Base-by-base conservation (phyloP, 2,888 invertebrate species). In the Malachius bipustulatus region DNA sequence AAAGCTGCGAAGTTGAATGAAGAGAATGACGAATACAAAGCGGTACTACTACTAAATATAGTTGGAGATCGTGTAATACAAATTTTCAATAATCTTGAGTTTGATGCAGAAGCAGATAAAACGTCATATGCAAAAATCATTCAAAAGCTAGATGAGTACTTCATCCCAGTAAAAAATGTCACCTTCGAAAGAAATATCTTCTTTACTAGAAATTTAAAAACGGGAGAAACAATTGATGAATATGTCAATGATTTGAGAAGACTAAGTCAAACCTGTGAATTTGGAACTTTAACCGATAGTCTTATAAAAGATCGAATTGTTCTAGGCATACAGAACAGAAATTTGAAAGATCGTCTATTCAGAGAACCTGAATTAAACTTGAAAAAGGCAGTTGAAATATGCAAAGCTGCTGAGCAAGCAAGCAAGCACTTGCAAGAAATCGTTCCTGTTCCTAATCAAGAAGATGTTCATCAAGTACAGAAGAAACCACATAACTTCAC, bases 281-380 rank as follows among this genome's bases (percentile, higher is more conserved):
- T 44, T 31, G 38, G 35, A 4, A 26, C 15, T 1, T 15, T 43
- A 3, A 32, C 35, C 10, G 44, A 47, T 19, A 40, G 41, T 27
- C 28, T 47, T 8, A 42, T 47, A n/a, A 38, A 37, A 37, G 46
- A 47, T 26, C 26, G 38, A 35, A 33, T 47, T 3, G 33, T 47
- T 4, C 26, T 41, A 9, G 42, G 44, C n/a, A 44, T 41, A 4
- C 16, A 12, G 16, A 35, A 44, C 12, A 31, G 8, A 6, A 26
- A 24, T 15, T 26, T 43, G 14, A 41, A 32, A 19, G 41, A 39
- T 26, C 19, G 34, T 26, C 28, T 44, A 4, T 19, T 41, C 10
- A 32, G 38, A n/a, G 34, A 32, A 12, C 14, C 16, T 12, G 34
- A 41, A 13, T 15, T 37, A 8, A 36, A 35, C n/a, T 19, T 44